Evolutionary conservation across 1,140 invertebrate species (phyloP), one percentile per base, ranked within the genome.

Genomic region (Aphaenogaster ashmeadi): DNA sequence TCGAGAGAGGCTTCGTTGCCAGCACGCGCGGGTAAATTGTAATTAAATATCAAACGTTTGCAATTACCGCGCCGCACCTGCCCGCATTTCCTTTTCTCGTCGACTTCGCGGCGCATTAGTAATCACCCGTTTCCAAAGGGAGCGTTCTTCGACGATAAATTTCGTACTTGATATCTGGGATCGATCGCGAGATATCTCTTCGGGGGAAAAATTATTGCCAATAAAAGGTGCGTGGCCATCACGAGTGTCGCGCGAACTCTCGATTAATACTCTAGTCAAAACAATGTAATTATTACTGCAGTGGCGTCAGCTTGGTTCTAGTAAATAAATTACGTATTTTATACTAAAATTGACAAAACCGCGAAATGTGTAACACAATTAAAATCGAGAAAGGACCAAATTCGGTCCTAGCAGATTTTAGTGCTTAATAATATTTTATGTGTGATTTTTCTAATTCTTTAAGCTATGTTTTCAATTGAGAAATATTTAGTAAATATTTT

Each of bases 1-100:
- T 58, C 67, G 80, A 84, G 87, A 71, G 87, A 71, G 87, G 80
- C 84, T 87, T 89, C 87, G 84, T 50, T 52, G 67, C 56, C 27
- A 41, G 72, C 72, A 69, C 36, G 47, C 66, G 54, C 36, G 69
- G 87, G 52, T 52, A 90, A 94, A 94, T 94, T 93, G 89, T 94
- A 94, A 95, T 95, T 94, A 95, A 94, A 94, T 95, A 94, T 94
- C 93, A 94, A 95, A 95, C 92, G 91, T 89, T 93, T 77, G 93
- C 93, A 94, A 94, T 94, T 94, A 94, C 93, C 86, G 81, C 69
- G 88, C 86, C 89, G 92, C 93, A 94, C 93, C 94, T 94, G 93
- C 91, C 79, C 52, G 36, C 79, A 80, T 74, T 88, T 72, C 90
- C 87, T 89, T 66, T 67, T 79, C 77, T 67, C 44, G 21, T 52